Base-by-base conservation (phyloP, 1,140 invertebrate genomes). In the Atopsyche davidsoni region DNA sequence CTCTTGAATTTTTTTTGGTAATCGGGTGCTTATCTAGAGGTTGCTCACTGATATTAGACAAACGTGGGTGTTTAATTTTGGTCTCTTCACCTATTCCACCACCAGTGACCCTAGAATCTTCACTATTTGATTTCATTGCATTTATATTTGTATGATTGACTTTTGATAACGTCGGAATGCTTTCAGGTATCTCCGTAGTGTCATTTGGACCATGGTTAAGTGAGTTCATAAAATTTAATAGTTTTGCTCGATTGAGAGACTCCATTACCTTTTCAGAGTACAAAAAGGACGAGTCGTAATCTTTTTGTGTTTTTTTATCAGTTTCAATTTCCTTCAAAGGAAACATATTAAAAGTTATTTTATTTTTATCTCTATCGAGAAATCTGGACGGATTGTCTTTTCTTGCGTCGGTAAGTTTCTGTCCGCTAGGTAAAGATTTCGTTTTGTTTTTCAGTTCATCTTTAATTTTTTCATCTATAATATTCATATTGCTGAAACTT, bases 41-140 rank as follows among this genome's bases (percentile, higher is more conserved):
- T 16, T 23, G 10, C 43, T 50, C 35, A 23, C 9, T 47, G 24
- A 46, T 47, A 17, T 47, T 52, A 21, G 11, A 46, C 25, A 10
- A 21, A 4, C 23, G 6, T 38, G 28, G 9, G n/a, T 24, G 40
- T 38, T 46, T 50, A 19, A 36, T 40, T 31, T 51, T 46, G 55
- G 61, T 65, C 17, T 59, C 51, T 60, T 66, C 64, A 6, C 60
- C 61, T 3, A 46, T 60, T 1, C 72, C 72, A 63, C 72, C 72
- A 2, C 72, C 72, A 4, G 69, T 72, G 42, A 70, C 69, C 57
- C 70, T 64, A 1, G 66, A 66, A 53, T 74, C 72, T 48, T 71
- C 66, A 53, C 64, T 70, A 35, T 62, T 63, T 24, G 60, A 69
- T 23, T 55, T 21, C 17, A 22, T 46, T 14, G 23, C 14, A 35